Percentiles rank a stretch among this genome's conserved stretches.
phyloP scores from a whole-genome alignment of 2,888 invertebrate species.

The Bhutanitis thaidina region DNA sequence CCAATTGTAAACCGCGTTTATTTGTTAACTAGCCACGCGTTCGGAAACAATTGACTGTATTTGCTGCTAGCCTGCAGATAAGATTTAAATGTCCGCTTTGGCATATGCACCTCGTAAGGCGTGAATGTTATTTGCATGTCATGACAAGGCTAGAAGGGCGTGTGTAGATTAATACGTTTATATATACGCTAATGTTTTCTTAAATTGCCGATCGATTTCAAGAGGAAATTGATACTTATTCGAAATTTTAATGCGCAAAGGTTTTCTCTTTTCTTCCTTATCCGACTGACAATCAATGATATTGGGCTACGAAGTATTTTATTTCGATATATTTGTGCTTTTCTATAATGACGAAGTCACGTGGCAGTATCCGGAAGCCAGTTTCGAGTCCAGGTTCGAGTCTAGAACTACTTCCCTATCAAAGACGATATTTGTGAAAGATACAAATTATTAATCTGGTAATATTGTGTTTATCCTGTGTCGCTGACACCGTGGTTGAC shows the following conservation, averaged over 20 bases:
- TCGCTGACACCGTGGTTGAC: no score
- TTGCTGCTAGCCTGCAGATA: slow-evolving; percentile 63
- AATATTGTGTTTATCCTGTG: no score
- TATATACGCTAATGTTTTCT: slow-evolving; percentile 16
- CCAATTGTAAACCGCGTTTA: slow-evolving; percentile 75
- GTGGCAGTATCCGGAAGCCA: no score
- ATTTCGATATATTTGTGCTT: no score
- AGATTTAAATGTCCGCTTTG: slow-evolving; percentile 61
- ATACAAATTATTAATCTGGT: no score
- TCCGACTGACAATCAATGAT: background rate
- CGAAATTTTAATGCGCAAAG: background rate
- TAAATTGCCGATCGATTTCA: background rate
- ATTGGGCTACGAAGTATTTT: background rate
- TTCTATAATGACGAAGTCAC: no score
- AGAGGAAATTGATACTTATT: background rate
- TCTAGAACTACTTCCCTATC: no score
- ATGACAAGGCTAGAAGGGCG: background rate
- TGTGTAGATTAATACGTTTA: background rate
- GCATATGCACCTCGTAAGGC: slow-evolving; percentile 24
- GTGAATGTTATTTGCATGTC: slow-evolving; percentile 20
- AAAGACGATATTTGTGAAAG: no score
- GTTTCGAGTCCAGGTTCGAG: no score
- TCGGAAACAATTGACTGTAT: slow-evolving; percentile 74
- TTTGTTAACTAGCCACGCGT: slow-evolving; percentile 76
- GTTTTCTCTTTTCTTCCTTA: background rate